These are phyloP conservation scores for Bilobella aurantiaca DNA, from an alignment of 1,140 invertebrate species.

Conservation along the genomic window DNA sequence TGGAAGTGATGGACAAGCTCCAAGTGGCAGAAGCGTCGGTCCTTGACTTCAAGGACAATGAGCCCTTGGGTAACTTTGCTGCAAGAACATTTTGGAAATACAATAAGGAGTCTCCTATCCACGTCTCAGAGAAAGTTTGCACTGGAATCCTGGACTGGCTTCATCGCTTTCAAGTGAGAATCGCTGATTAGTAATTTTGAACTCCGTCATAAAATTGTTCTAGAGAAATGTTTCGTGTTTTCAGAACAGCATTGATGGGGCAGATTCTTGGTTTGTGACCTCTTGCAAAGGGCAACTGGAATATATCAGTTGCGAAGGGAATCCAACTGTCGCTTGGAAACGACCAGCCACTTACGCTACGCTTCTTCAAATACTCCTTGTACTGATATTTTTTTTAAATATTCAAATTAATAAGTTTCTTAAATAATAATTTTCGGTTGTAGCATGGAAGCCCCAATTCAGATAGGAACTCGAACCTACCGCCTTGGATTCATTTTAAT, in stretches of 20 bases:
- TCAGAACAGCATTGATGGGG: slow-evolving; percentile 35
- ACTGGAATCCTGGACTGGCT: slow-evolving; percentile 35
- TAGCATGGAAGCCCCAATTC: slow-evolving; percentile 2
- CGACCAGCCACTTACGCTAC: slow-evolving; percentile 17
- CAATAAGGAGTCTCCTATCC: background rate
- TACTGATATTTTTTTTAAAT: slow-evolving; percentile 2
- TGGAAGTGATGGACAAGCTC: slow-evolving; percentile 2
- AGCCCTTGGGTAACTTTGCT: slow-evolving; percentile 15
- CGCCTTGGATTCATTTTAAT: slow-evolving; percentile 17
- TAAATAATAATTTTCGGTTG: background rate
- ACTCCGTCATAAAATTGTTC: background rate
- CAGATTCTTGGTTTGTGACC: slow-evolving; percentile 36
- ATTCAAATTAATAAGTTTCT: background rate
- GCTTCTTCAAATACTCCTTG: slow-evolving; percentile 25
- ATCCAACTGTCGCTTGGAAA: slow-evolving; percentile 35
- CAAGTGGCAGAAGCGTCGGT: background rate
- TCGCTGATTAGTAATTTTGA: background rate
- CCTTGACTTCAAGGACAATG: background rate
- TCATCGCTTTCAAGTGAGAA: slow-evolving; percentile 32
- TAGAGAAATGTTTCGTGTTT: background rate
- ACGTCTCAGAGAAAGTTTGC: slow-evolving; percentile 5
- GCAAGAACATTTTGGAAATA: slow-evolving; percentile 11
- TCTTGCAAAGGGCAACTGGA: slow-evolving; percentile 31
- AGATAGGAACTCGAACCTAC: background rate
- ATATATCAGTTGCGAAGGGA: slow-evolving; percentile 35